A percentile compares a stretch with the other conserved stretches of the same genome.
Evolutionary conservation across 64 coral and sea anemone species (phyloP).

Genomic region (Stichodactyla mertensii): DNA sequence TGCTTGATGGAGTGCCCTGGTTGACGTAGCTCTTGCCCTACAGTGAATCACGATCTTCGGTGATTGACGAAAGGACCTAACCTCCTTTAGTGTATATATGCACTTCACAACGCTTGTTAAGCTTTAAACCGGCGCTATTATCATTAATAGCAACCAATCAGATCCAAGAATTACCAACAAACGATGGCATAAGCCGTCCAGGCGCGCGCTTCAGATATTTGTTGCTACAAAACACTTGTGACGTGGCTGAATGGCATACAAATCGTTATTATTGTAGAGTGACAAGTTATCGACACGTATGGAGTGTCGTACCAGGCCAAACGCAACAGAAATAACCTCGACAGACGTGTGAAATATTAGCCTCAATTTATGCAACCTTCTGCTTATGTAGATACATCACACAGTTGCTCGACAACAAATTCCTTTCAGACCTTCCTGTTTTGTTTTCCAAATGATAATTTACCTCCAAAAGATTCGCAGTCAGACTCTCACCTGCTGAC

Average conservation of each 20-base stretch:
- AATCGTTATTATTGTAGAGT: not conserved
- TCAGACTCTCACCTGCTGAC: slow-evolving; percentile 2
- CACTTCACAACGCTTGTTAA: not conserved
- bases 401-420: not conserved
- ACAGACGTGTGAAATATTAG: not conserved
- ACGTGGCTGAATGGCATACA: not conserved
- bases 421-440: not conserved
- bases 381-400: not conserved
- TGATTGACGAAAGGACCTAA: slow-evolving; percentile 16
- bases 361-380: not conserved
- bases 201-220: slow-evolving; percentile 19
- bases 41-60: slow-evolving; percentile 9
- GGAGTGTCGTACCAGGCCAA: not conserved
- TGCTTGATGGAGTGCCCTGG: not conserved
- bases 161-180: not conserved
- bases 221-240: not conserved
- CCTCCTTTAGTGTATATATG: not conserved
- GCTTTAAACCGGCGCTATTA: not conserved
- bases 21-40: not conserved
- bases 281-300: not conserved
- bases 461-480: not conserved
- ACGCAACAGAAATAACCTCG: not conserved
- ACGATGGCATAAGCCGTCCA: not conserved
- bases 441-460: not conserved
- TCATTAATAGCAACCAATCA: not conserved